Evolutionary conservation across 1,140 invertebrate species (phyloP).

Genomic region (Drosophila repletoides): DNA sequence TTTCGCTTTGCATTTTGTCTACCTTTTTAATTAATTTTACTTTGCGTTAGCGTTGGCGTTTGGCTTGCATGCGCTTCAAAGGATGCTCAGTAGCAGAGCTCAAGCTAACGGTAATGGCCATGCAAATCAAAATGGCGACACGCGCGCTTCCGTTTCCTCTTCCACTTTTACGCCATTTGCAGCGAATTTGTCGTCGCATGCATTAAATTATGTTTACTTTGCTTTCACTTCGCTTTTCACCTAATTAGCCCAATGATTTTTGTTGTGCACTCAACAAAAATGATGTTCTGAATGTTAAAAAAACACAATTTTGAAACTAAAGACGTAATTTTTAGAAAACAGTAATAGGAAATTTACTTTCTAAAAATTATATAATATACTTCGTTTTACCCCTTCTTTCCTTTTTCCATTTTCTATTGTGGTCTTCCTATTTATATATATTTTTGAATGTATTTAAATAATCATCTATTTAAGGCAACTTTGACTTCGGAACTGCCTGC

Average conservation of each 20-base stretch:
- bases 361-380: too few relatives aligned
- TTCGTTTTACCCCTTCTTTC: background rate
- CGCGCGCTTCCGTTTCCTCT: conserved; percentile 60
- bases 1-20: conserved; percentile 45
- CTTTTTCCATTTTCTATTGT: background rate
- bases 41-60: conserved; percentile 24
- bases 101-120: conserved; percentile 41
- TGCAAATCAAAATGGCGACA: conserved; percentile 75
- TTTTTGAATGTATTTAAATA: conserved; percentile 41
- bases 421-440: background rate
- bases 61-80: conserved; percentile 56
- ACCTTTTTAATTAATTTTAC: conserved; percentile 76
- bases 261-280: too few relatives aligned
- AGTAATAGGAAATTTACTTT: too few relatives aligned
- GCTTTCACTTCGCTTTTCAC: conserved; percentile 15
- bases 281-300: too few relatives aligned
- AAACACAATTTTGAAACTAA: too few relatives aligned
- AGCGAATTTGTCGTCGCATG: conserved; percentile 71
- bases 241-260: conserved; percentile 61
- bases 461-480: conserved; percentile 45
- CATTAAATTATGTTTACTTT: conserved; percentile 64
- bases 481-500: conserved; percentile 49
- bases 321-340: too few relatives aligned
- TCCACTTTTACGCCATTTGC: too few relatives aligned
- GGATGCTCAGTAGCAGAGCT: conserved; percentile 21